Evolutionary conservation across 2,113 vertebrate species (phyloP).

Genomic region (Toxostoma redivivum): DNA sequence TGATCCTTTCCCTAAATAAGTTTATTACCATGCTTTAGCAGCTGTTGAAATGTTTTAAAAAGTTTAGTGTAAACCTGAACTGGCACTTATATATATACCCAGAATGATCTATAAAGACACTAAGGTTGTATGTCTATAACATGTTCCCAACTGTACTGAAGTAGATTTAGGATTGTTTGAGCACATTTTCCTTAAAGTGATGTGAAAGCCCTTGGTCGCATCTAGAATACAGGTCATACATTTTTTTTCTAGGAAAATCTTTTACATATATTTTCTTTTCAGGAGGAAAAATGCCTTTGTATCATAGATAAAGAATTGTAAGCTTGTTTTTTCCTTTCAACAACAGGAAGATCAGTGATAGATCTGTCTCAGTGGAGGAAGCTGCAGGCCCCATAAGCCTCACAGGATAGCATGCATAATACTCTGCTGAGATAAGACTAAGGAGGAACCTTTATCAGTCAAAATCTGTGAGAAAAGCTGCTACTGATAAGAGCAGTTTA

Average conservation of each 20-base stretch:
- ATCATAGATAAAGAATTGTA: not conserved
- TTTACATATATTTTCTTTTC: not conserved
- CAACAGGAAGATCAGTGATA: not conserved
- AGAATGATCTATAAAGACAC: not conserved
- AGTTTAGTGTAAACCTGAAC: not conserved
- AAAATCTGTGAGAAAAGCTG: not conserved
- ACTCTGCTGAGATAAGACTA: not conserved
- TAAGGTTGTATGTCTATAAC: not conserved
- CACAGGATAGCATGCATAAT: fast-evolving
- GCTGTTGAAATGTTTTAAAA: not conserved
- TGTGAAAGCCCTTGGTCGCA: not conserved
- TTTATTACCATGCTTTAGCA: not conserved
- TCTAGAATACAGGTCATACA: not conserved
- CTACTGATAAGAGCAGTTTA: not conserved
- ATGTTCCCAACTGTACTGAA: not conserved
- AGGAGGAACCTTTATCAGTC: not conserved
- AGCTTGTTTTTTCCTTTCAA: not conserved
- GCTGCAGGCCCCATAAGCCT: not conserved
- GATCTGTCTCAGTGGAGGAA: not conserved
- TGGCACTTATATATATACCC: not conserved
- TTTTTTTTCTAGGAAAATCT: not conserved
- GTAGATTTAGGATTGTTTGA: not conserved
- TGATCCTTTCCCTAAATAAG: not conserved
- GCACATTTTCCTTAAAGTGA: not conserved
- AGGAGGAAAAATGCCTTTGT: not conserved